Base-by-base conservation (phyloP, 2,888 invertebrate genomes). In the Esperia sulphurella region DNA sequence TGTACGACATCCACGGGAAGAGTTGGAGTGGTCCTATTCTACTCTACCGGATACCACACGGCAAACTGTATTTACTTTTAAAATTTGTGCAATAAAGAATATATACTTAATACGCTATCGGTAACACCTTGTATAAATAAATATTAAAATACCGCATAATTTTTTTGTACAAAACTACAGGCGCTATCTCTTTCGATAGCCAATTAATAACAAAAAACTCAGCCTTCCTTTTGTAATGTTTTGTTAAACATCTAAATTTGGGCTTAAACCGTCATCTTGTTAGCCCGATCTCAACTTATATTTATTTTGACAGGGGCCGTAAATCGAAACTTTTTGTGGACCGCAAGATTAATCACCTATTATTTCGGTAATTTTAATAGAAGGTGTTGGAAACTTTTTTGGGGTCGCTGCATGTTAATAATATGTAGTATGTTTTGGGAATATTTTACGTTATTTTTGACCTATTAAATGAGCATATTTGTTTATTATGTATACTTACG, bases 231-330 rank as follows among this genome's bases (percentile, higher is more conserved):
- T 84, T 79, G 63, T 79, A 78, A 74, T 75, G 78, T 83, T 85
- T 83, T 83, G 85, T 88, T 80, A 78, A 85, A 88, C 87, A 83
- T 82, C 85, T 87, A 86, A 83, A 87, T 88, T 87, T 82, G 75
- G 83, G 64, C 61, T 78, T 57, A 50, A 63, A 61, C 43, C 54
- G 40, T 38, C 30, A 48, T 64, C 77, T 79, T 75, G 76, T 80
- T 80, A 77, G 35, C 3, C 68, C 57, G 62, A 61, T 60, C 61
- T 63, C 61, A 53, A 61, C 70, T 74, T 76, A 75, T 83, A 85
- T 83, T 82, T 84, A 87, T 84, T 83, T 79, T 83, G 84, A 85
- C 82, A 79, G 67, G 50, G 60, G 56, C 68, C 71, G 74, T 87
- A 86, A 85, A 86, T 86, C 65, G 54, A 53, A 43, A 54, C 59